These are phyloP conservation scores for Archaeoteleia sp. DNA, from an alignment of 2,888 invertebrate genomes.

Conservation along the genomic window DNA sequence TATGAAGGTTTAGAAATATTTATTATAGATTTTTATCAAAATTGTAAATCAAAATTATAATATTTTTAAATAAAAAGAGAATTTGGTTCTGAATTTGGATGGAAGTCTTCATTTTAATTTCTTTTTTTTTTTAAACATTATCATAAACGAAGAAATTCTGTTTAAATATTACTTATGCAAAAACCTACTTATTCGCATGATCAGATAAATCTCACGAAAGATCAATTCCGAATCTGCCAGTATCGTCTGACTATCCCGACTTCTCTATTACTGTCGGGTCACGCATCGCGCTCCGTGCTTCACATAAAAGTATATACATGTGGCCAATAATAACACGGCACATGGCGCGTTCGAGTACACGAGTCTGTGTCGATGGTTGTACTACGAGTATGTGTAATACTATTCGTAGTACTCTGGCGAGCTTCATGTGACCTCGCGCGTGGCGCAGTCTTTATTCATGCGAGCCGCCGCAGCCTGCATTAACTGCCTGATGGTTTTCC, in stretches of 20 bases:
- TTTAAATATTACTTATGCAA: too few species aligned
- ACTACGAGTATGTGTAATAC: conserved; percentile 21
- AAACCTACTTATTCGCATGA: too few species aligned
- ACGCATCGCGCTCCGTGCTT: conserved; percentile 14
- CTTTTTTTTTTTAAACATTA: too few species aligned
- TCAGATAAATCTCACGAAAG: too few species aligned
- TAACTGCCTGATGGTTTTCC: conserved; percentile 5
- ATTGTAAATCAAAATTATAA: too few species aligned
- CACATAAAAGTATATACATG: conserved; percentile 28
- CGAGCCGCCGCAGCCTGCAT: conserved; percentile 17
- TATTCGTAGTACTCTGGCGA: conserved; percentile 37
- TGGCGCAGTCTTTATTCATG: conserved; percentile 32
- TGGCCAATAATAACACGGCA: conserved; percentile 41
- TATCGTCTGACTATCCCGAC: conserved; percentile 32
- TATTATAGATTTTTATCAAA: too few species aligned
- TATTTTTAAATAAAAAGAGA: too few species aligned
- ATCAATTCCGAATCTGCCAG: too few species aligned
- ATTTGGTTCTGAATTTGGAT: too few species aligned
- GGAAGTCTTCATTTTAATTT: too few species aligned
- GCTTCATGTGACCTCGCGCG: conserved; percentile 36
- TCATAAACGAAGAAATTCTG: too few species aligned
- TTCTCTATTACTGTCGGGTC: conserved; percentile 29
- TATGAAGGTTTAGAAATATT: too few species aligned
- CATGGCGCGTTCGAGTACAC: conserved; percentile 34
- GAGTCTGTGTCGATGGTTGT: conserved; percentile 23